These are phyloP conservation scores for Emydura subglobosa DNA, from an alignment of 2,113 vertebrate species.

Conservation along the genomic window DNA sequence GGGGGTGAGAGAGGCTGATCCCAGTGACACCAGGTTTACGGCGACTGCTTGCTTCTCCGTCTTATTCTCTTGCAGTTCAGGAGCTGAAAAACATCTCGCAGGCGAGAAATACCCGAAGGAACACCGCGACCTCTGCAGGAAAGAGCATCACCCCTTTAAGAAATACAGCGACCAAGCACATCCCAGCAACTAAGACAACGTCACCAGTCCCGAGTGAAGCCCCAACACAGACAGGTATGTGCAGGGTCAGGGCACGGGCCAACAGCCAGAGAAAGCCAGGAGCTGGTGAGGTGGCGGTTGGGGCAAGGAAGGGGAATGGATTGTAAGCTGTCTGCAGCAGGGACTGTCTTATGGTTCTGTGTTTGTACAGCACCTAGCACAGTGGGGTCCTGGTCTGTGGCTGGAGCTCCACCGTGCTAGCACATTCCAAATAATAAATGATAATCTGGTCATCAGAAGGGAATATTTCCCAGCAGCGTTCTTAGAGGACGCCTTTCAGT, in stretches of 20 bases:
- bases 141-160: conserved; percentile 21
- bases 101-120: conserved; percentile 51
- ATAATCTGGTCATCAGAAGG: not conserved
- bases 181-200: not conserved
- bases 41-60: not conserved
- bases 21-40: not conserved
- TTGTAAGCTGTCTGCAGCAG: not conserved
- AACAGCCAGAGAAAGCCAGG: no score
- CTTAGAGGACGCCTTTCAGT: not conserved
- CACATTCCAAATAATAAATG: rapidly evolving
- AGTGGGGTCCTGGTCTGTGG: not conserved
- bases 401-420: not conserved
- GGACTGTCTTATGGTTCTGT: not conserved
- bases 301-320: no score
- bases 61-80: conserved; percentile 54
- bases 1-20: no score
- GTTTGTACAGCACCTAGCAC: not conserved
- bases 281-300: rapidly evolving
- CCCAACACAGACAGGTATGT: conserved; percentile 41
- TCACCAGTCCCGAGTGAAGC: not conserved
- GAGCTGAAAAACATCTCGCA: conserved; percentile 73
- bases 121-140: not conserved
- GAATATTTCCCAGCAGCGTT: not conserved
- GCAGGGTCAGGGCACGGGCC: not conserved
- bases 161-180: not conserved